Evolutionary conservation across 92 coral and sea anemone species (phyloP), one percentile per base, ranked within the genome.

Genomic region (Montipora capitata): DNA sequence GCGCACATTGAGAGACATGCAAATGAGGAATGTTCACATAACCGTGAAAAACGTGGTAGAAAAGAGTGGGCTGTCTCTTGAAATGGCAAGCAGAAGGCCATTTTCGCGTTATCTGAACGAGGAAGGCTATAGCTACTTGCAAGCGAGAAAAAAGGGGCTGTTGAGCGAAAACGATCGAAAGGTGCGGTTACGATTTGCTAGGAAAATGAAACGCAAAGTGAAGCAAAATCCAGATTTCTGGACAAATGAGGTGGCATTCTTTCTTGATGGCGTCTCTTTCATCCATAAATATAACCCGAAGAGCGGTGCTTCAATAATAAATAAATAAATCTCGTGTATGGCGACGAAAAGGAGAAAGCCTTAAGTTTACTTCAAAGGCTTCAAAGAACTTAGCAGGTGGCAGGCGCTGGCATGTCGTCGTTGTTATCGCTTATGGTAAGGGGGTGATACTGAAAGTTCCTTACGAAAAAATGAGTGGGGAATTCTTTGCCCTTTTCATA

Each of bases 381-480:
- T 77, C 90, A 14, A 89, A 92, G 81, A 78, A 89, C 54, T 81
- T 93, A 15, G 86, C 91, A 14, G 93, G 89, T 20, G 93, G 95
- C 5, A 75, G 87, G 16, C 70, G 93, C 59, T 62, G 89, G 42
- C 89, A 89, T 68, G 66, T 92, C 20, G 75, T 93, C 44, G 95
- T 89, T 0, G 95, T 85, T 18, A 85, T 89, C 56, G 79, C 86
- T 5, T 86, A 86, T 65, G 82, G 88, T 12, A 92, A 84, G 57
- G 92, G 95, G 11, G 83, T 92, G 4, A 73, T 87, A 44, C 72
- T 82, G 7, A 77, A 75, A 9, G 87, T 80, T 27, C 64, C 86
- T 6, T 80, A 91, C 43, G 87, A 91, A 64, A 87, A 90, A 67
- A 90, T 87, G 94, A 81, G 76, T 43, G 91, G 79, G 40, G 45